Evolutionary conservation across 2,113 vertebrate genomes (phyloP).

Genomic region (Physeter macrocephalus): DNA sequence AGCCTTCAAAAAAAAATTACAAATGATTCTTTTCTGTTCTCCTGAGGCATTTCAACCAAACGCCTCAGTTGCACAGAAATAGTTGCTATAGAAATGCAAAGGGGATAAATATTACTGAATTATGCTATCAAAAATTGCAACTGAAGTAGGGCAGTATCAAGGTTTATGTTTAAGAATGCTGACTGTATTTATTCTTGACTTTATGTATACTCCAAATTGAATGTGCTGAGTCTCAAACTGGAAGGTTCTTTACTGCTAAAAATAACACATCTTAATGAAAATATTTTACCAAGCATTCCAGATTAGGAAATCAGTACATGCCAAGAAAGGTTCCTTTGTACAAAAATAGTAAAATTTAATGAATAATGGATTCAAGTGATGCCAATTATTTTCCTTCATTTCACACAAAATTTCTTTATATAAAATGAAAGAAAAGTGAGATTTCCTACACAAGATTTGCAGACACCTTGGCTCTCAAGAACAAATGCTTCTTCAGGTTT

Average conservation of each 20-base stretch:
- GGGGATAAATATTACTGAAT: neutral
- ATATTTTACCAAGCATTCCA: neutral
- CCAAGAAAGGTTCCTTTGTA: neutral
- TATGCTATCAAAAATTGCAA: neutral
- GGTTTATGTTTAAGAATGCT: neutral
- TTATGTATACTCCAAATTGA: neutral
- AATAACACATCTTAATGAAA: slow-evolving; percentile 23
- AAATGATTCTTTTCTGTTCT: slow-evolving; percentile 29
- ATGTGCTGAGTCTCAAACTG: neutral
- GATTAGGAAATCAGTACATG: neutral
- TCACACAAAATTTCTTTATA: neutral
- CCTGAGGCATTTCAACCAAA: neutral
- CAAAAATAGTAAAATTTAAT: slow-evolving; percentile 38
- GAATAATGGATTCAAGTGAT: slow-evolving; percentile 27
- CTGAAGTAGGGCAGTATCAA: neutral
- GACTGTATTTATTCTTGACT: neutral
- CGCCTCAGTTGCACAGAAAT: neutral
- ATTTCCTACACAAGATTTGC: neutral
- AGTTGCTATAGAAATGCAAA: slow-evolving; percentile 34
- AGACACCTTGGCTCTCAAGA: slow-evolving; percentile 7
- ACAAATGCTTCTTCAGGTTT: slow-evolving; percentile 50
- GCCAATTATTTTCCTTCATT: slow-evolving; percentile 15
- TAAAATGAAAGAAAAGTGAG: neutral
- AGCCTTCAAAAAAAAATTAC: neutral
- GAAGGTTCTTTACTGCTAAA: slow-evolving; percentile 15